Evolutionary conservation across 2,797 vertebrate species (phyloP).

Genomic region (Oreochromis mossambicus): DNA sequence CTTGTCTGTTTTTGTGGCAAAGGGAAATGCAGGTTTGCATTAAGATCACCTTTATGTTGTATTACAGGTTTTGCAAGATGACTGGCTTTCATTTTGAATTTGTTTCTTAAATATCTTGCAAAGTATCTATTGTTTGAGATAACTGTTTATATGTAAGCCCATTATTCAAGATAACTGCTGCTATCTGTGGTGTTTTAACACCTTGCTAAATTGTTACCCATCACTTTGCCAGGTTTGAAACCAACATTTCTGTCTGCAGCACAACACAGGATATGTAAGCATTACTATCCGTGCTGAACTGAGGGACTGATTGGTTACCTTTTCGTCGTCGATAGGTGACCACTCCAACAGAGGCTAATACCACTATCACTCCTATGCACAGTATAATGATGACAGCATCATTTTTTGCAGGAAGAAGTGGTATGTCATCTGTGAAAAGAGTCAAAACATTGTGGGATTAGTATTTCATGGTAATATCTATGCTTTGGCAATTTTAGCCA

Average conservation of each 20-base stretch:
- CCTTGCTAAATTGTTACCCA: neutral
- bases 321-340: slow-evolving; percentile 26
- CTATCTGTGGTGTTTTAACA: neutral
- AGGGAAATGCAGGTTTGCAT: neutral
- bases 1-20: neutral
- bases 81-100: neutral
- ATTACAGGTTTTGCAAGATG: neutral
- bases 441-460: neutral
- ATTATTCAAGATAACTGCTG: neutral
- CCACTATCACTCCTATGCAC: neutral
- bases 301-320: slow-evolving; percentile 23
- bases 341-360: neutral
- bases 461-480: neutral
- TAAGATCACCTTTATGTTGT: neutral
- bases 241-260: neutral
- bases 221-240: neutral
- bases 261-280: neutral
- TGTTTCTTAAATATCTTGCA: neutral
- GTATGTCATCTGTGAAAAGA: slow-evolving; percentile 60
- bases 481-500: neutral
- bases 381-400: neutral
- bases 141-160: neutral
- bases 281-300: neutral
- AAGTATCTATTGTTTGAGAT: neutral
- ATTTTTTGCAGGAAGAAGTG: neutral